Evolutionary conservation across 2,888 invertebrate genomes (phyloP), one percentile per base, ranked within the genome.

Genomic region (Synergus gifuensis): DNA sequence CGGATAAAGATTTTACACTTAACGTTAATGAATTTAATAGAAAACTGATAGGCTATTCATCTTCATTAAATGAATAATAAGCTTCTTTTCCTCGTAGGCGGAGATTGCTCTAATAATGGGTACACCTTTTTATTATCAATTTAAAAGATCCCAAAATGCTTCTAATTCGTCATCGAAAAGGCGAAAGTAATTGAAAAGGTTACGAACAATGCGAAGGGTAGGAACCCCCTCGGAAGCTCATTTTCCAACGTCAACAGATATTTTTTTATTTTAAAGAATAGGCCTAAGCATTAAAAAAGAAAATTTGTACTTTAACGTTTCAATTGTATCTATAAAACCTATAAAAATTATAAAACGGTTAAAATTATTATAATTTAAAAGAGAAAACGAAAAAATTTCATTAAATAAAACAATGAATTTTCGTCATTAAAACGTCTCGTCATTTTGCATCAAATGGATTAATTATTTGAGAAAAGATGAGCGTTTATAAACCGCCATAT

Each of bases 51-150:
- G 28, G 28, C 69, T 36, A 73, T 28, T 69, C 8, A 16, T 40
- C 28, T 58, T 40, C 11, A 18, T 54, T 73, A 36, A 11, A 36
- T 73, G 12, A 54, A 73, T 73, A 73, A 58, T 54, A 36, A 73
- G 46, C 14, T 73, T 73, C 4, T 18, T n/a, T 58, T 49, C 36
- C 1, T 28, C 36, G 54, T 11, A 67, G n/a, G 12, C 16, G 36
- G 73, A n/a, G 16, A 54, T 54, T 62, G 22, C 14, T 62, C 12
- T 62, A 28, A 62, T 58, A n/a, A 58, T 18, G 9, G 18, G 11
- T 18, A 28, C 12, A 62, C 62, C 62, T 28, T 62, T 28, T 62
- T 1, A 22, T 28, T 11, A 28, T 12, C 22, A 28, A 62, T 62
- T 11, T 28, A 28, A 62, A 62, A 62, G 28, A 62, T 62, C 14